Conservation (phyloP, 2,113 vertebrate genomes). For the Phalacrocorax carbo region DNA sequence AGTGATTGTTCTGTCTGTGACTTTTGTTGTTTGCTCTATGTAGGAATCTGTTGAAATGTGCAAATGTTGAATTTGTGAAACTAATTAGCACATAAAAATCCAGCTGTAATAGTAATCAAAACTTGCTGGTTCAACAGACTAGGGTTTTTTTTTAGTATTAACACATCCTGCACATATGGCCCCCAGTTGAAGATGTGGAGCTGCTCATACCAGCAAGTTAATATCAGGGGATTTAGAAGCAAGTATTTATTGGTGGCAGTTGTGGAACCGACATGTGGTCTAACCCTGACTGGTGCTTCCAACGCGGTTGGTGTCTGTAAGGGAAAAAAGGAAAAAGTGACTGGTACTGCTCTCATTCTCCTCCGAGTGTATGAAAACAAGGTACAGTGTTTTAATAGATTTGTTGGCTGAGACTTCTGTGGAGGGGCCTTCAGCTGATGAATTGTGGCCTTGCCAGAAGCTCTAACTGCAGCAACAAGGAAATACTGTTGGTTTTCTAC, state of each 20-base stretch:
- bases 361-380: neutral
- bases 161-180: slow-evolving; percentile 9
- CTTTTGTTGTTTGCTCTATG: neutral
- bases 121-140: slow-evolving; percentile 29
- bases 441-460: slow-evolving; percentile 38
- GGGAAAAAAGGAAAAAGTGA: neutral
- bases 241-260: slow-evolving; percentile 6
- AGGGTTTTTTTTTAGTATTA: neutral
- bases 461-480: slow-evolving; percentile 40
- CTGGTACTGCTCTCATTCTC: neutral
- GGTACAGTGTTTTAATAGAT: neutral
- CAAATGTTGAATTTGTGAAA: slow-evolving; percentile 29
- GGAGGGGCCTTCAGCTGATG: slow-evolving; percentile 6
- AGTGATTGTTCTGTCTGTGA: neutral
- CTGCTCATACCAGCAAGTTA: neutral
- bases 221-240: neutral
- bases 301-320: neutral
- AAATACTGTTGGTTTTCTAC: slow-evolving; percentile 21
- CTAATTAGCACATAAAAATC: slow-evolving; percentile 28
- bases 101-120: slow-evolving; percentile 26
- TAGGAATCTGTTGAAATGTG: neutral
- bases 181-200: neutral
- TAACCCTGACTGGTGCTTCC: neutral
- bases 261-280: slow-evolving; percentile 32
- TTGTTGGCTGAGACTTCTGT: neutral